phyloP scores from a whole-genome alignment of 2,797 vertebrate genomes.

The Peromyscus attwateri region DNA sequence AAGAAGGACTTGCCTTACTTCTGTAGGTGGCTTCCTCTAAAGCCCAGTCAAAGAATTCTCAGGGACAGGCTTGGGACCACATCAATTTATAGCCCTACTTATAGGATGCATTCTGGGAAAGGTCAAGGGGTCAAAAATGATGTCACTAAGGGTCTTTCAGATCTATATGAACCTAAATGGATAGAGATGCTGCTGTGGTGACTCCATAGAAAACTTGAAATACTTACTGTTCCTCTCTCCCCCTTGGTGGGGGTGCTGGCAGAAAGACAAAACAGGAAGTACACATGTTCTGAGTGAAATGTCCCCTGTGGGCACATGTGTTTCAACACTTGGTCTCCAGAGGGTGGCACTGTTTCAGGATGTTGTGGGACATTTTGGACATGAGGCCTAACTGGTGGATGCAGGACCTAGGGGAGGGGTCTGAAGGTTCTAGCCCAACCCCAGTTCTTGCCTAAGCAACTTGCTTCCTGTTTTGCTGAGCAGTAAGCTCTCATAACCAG shows the following conservation, averaged over 20 bases:
- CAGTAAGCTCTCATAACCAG: neutral
- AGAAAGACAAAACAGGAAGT: neutral
- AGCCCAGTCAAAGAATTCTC: neutral
- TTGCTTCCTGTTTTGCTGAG: neutral
- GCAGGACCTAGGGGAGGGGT: neutral
- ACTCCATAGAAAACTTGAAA: neutral
- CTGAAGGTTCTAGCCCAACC: neutral
- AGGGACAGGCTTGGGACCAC: neutral
- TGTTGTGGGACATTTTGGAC: neutral
- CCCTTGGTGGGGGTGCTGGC: neutral
- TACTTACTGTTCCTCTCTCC: too few relatives aligned
- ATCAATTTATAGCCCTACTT: neutral
- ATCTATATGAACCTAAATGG: neutral
- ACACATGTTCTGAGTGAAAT: neutral
- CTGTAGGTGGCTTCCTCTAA: too few relatives aligned
- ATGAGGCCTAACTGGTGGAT: neutral
- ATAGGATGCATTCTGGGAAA: neutral
- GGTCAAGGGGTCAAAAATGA: neutral
- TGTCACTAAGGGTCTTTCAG: too few relatives aligned
- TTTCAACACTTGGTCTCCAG: neutral
- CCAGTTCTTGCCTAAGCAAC: neutral
- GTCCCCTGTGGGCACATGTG: too few relatives aligned
- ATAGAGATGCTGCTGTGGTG: too few relatives aligned
- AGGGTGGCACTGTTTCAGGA: neutral
- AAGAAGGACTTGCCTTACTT: neutral